Base-by-base conservation (phyloP, 35 echinoderm and acorn worm genomes). In the Patiria miniata region DNA sequence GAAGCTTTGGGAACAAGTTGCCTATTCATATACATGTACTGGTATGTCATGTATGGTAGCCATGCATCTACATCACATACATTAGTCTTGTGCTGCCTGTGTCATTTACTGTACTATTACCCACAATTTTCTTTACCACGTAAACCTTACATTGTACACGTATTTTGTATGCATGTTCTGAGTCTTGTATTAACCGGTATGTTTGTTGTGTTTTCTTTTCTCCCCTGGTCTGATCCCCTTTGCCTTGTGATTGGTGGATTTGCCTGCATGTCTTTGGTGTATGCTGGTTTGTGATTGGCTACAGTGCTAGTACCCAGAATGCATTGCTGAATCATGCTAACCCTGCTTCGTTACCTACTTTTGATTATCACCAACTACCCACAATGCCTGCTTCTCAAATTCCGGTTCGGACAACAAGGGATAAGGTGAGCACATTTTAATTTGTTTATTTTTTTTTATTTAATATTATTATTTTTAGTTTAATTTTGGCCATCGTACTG, bases 281-380 rank as follows among this genome's bases (percentile, higher is more conserved):
- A 18, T 84, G 82, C 53, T 40, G 53, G 52, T 39, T 28, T 73
- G 65, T 73, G 65, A 73, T 73, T 90, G 88, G 85, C 50, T 89
- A 39, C 81, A 82, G 60, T 61, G 61, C 61, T 81, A 90, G 81
- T 90, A 81, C 81, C 81, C 81, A 83, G 88, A 80, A 83, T 90
- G 88, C 81, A 77, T 60, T 73, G 65, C 65, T 26, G 65, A 73
- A 73, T 73, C 65, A 73, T 73, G 65, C 30, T 73, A 73, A 73
- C 65, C 23, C 65, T 73, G 65, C 19, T 23, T 73, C 65, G 65
- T 73, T 73, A 73, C 65, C 65, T 73, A 26, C 65, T 73, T 73
- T 73, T 73, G 65, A 73, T 28, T 73, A 30, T 23, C 65, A 68
- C 5, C 60, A 32, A 73, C 29, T 53, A 52, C 80, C 80, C 80